phyloP scores from a whole-genome alignment of 1,140 invertebrate species.

The Matsumurasca onukii region DNA sequence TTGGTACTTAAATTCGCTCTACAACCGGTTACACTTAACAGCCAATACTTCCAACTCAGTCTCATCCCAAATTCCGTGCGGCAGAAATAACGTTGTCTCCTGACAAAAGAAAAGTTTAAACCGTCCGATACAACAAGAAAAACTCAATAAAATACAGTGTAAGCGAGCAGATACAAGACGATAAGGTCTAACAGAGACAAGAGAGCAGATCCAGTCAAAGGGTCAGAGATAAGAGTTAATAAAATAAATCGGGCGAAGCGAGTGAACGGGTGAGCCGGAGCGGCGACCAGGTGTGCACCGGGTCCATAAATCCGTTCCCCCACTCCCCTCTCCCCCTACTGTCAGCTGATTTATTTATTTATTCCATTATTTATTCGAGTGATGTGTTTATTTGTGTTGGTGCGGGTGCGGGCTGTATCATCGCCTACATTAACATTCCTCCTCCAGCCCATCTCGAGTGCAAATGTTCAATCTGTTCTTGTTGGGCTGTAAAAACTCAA shows the following conservation, averaged over 20 bases:
- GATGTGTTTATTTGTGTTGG: constrained; percentile 12
- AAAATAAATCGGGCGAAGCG: not conserved
- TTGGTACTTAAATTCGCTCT: too few species aligned
- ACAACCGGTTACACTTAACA: too few species aligned
- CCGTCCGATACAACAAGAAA: too few species aligned
- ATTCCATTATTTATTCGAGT: constrained; percentile 18
- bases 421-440: not conserved
- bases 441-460: not conserved
- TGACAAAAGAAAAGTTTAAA: too few species aligned
- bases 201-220: constrained; percentile 6
- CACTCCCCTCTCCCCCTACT: not conserved
- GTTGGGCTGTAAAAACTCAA: too few species aligned
- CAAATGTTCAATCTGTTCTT: too few species aligned
- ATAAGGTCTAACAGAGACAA: constrained; percentile 6
- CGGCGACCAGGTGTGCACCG: constrained; percentile 8
- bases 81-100: too few species aligned
- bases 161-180: not conserved
- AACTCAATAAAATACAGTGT: too few species aligned
- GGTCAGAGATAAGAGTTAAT: constrained; percentile 11
- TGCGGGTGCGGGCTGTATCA: not conserved
- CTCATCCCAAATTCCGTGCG: too few species aligned
- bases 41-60: too few species aligned
- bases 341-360: constrained; percentile 11
- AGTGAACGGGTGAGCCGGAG: too few species aligned
- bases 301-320: not conserved